Conservation (phyloP, 2,113 vertebrate species). For the Tenrec ecaudatus region DNA sequence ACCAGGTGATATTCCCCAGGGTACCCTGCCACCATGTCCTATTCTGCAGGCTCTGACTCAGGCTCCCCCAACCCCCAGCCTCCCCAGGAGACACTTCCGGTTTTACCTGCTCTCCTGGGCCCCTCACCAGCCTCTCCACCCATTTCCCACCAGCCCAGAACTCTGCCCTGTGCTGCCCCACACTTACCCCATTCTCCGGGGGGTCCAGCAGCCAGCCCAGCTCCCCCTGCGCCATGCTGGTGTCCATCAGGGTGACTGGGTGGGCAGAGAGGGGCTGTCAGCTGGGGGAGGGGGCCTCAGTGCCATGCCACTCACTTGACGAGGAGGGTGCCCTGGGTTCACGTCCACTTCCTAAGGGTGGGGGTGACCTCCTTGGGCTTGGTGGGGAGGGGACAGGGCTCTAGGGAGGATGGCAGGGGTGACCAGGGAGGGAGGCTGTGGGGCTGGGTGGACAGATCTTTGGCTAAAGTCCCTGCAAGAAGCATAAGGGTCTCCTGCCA, state of each 20-base stretch:
- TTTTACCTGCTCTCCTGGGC: constrained; percentile 81
- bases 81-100: constrained; percentile 75
- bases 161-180: not conserved
- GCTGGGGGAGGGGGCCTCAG: not conserved
- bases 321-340: not conserved
- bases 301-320: not conserved
- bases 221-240: constrained; percentile 86
- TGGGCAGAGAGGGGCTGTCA: constrained; percentile 50
- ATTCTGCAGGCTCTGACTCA: constrained; percentile 77
- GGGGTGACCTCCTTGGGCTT: not conserved
- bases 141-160: constrained; percentile 65
- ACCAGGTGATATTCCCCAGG: not conserved
- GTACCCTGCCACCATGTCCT: not conserved
- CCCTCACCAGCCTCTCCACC: constrained; percentile 76
- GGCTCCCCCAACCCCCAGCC: not conserved
- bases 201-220: constrained; percentile 89
- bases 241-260: constrained; percentile 88
- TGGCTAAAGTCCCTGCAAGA: not conserved
- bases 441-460: not conserved
- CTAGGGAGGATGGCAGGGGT: too few relatives aligned
- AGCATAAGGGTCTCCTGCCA: not conserved
- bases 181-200: constrained; percentile 89
- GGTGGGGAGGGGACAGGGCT: not conserved
- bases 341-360: constrained; percentile 1
- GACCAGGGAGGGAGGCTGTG: not conserved